phyloP scores from a whole-genome alignment of 2,113 vertebrate species.

The Pungitius pungitius region DNA sequence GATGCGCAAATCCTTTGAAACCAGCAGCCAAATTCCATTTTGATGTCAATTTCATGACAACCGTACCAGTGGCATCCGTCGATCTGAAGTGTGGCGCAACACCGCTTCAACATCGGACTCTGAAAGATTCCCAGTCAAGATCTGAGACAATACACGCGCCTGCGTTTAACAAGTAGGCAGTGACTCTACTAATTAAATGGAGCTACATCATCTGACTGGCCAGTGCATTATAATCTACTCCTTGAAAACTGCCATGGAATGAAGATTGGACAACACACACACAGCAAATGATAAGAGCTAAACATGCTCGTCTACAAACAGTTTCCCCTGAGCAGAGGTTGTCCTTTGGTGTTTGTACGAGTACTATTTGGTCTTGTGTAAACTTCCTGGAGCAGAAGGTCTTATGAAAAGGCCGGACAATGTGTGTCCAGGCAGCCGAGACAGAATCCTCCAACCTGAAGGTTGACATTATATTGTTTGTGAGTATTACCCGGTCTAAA shows the following conservation, averaged over 20 bases:
- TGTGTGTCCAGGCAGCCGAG: slow-evolving; percentile 31
- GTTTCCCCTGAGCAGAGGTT: slow-evolving; percentile 21
- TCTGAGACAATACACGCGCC: not conserved
- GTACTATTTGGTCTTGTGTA: slow-evolving; percentile 16
- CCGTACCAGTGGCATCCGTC: slow-evolving; percentile 56
- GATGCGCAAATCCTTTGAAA: slow-evolving; percentile 61
- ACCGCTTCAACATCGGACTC: slow-evolving; percentile 49
- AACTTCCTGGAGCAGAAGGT: slow-evolving; percentile 9
- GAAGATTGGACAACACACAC: not conserved
- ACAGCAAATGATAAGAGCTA: not conserved
- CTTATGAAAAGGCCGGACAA: slow-evolving; percentile 8
- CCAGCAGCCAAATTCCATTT: slow-evolving; percentile 45
- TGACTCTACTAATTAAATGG: not conserved
- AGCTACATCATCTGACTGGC: slow-evolving; percentile 7
- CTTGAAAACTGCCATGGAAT: not conserved
- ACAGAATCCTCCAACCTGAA: slow-evolving; percentile 19
- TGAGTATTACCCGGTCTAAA: slow-evolving; percentile 23
- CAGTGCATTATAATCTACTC: not conserved
- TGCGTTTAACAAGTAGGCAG: not conserved
- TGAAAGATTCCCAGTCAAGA: slow-evolving; percentile 47
- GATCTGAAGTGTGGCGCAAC: slow-evolving; percentile 62
- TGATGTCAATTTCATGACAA: slow-evolving; percentile 65
- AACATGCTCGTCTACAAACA: not conserved
- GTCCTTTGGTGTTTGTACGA: slow-evolving; percentile 4
- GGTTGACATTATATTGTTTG: slow-evolving; percentile 23